Evolutionary conservation across 2,113 vertebrate genomes (phyloP).

Genomic region (Eudyptes chrysolophus): DNA sequence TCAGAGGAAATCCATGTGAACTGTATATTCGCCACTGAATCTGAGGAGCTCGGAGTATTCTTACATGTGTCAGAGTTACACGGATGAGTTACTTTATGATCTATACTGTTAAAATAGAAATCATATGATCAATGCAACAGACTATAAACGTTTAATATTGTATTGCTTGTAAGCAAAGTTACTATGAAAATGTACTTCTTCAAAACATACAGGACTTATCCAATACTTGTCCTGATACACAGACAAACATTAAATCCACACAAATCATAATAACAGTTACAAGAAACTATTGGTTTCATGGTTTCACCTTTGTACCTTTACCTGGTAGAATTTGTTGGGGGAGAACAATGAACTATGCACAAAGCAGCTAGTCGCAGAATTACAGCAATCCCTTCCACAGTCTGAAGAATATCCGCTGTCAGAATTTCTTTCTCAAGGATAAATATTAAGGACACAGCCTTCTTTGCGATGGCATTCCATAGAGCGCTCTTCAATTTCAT

Average conservation of each 20-base stretch:
- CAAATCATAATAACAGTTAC: background rate
- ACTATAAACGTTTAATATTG: background rate
- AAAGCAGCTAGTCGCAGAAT: conserved; percentile 82
- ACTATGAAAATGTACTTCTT: background rate
- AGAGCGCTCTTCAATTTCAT: conserved; percentile 79
- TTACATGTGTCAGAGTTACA: background rate
- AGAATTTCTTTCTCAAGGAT: conserved; percentile 64
- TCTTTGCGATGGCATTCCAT: conserved; percentile 79
- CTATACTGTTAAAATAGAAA: conserved; percentile 56
- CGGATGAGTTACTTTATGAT: background rate
- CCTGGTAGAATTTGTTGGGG: conserved; percentile 34
- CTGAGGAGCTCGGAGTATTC: background rate
- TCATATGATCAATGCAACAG: conserved; percentile 3
- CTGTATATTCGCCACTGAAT: background rate
- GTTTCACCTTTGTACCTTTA: conserved; percentile 32
- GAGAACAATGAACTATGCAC: conserved; percentile 75
- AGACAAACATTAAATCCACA: background rate
- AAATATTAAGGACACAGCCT: conserved; percentile 78
- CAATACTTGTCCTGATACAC: background rate
- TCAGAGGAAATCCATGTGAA: conserved; percentile 78
- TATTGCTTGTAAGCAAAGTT: background rate
- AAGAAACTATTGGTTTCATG: background rate
- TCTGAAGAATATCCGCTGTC: conserved; percentile 35
- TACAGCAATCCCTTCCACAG: conserved; percentile 79
- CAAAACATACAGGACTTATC: background rate